Base-by-base conservation (phyloP, 2,797 vertebrate genomes). In the Crax fasciolata region DNA sequence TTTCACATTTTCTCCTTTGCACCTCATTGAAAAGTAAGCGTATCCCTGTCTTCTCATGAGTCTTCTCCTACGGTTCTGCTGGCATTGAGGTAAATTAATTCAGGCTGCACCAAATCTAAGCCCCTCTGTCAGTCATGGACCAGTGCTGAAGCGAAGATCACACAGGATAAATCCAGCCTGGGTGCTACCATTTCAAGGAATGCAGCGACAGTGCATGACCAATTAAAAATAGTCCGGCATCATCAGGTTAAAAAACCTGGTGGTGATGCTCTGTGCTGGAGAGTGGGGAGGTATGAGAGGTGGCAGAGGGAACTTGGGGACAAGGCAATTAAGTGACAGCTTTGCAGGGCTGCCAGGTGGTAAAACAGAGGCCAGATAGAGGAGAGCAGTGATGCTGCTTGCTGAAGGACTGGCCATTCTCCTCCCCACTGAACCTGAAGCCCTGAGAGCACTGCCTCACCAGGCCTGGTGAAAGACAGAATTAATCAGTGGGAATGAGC, bases 401-500 rank as follows among this genome's bases (percentile, higher is more conserved):
- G 25, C 39, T 87, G 84, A 48, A 71, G 63, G 76, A 89, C 70
- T 25, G 54, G 61, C 43, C 13, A 16, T 66, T 63, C 55, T 68
- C 20, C 32, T 78, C 39, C 73, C 49, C 27, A 48, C 35, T 87
- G 67, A 81, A 96, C 74, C 25, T 91, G 32, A 54, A 91, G n/a
- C 17, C 71, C 46, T 7, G 52, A 93, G 30, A 59, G 55, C 49
- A 72, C 10, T 46, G 25, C 62, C 75, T 25, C 88, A 58, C 70
- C 54, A 54, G 67, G 83, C 24, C 51, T 79, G 75, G 23, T 88
- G 90, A 96, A 90, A 96, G 71, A 92, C 41, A 76, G 77, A 91
- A 91, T 96, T 93, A 88, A 95, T 95, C 79, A 38, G 24, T 35
- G 83, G 51, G 62, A 91, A 95, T 41, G 71, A 96, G 70, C 0